phyloP scores from a whole-genome alignment of 2,113 vertebrate genomes.

The Edolisoma coerulescens region DNA sequence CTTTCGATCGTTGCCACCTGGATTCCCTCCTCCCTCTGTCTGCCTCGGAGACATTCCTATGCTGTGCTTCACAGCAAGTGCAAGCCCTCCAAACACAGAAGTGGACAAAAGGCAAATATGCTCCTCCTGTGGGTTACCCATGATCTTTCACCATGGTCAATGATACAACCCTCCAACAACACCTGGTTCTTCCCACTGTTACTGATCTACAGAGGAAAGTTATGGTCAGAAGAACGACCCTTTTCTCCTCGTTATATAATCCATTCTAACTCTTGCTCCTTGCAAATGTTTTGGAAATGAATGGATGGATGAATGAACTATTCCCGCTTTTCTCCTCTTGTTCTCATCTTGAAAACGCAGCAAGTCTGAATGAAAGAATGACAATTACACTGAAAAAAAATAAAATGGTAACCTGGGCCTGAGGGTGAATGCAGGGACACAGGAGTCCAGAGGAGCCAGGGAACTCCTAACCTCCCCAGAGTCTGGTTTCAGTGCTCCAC shows the following conservation, averaged over 20 bases:
- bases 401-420: neutral
- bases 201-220: constrained; percentile 26
- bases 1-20: rapidly evolving
- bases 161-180: neutral
- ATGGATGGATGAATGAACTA: neutral
- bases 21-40: neutral
- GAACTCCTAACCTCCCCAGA: neutral
- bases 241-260: neutral
- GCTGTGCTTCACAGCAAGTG: neutral
- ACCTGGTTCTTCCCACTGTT: neutral
- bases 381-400: neutral
- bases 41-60: neutral
- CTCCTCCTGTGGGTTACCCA: neutral
- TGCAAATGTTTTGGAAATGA: neutral
- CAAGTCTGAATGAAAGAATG: neutral
- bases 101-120: neutral
- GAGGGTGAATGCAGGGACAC: neutral
- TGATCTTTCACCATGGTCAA: neutral
- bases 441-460: neutral
- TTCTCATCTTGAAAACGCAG: neutral
- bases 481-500: neutral
- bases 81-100: neutral
- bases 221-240: neutral
- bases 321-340: neutral
- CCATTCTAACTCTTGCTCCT: neutral